A percentile compares a stretch with the other conserved stretches of the same genome.
phyloP scores from a whole-genome alignment of 2,113 vertebrate species.

The Atrichornis clamosus region DNA sequence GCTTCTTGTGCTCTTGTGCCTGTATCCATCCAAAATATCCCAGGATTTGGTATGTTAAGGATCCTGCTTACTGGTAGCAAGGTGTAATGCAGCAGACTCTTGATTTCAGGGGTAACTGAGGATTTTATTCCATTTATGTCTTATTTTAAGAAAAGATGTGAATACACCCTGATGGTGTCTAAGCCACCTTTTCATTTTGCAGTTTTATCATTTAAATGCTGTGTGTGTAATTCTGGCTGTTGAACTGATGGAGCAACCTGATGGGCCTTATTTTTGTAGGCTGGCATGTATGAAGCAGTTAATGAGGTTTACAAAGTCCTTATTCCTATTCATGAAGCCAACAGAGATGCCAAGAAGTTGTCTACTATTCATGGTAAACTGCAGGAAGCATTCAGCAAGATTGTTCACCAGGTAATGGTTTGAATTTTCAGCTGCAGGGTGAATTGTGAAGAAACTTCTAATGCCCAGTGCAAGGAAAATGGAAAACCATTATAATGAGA shows the following conservation, averaged over 20 bases:
- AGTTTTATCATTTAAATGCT: background rate
- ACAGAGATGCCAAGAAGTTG: constrained; percentile 96
- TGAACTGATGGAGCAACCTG: constrained; percentile 11
- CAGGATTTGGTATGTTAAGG: background rate
- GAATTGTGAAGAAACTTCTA: background rate
- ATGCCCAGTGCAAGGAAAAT: background rate
- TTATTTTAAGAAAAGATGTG: background rate
- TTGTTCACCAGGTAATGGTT: constrained; percentile 94
- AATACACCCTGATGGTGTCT: background rate
- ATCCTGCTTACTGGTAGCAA: background rate
- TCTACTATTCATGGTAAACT: constrained; percentile 99
- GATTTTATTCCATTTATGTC: background rate
- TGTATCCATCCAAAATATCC: background rate
- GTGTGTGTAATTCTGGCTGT: background rate
- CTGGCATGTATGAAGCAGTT: constrained; percentile 98
- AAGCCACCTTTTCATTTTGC: background rate
- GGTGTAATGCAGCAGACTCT: background rate
- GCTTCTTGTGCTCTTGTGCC: background rate
- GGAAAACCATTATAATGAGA: background rate
- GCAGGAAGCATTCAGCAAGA: constrained; percentile 99
- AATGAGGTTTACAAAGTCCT: constrained; percentile 99
- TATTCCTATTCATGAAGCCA: constrained; percentile 97
- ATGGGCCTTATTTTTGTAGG: constrained; percentile 74
- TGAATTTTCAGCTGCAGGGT: constrained; percentile 17
- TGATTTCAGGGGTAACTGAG: background rate